A percentile compares a stretch with the other conserved stretches of the same genome.
These are phyloP conservation scores for Anoncus sp. DNA, from an alignment of 2,888 invertebrate genomes.

Conservation along the genomic window DNA sequence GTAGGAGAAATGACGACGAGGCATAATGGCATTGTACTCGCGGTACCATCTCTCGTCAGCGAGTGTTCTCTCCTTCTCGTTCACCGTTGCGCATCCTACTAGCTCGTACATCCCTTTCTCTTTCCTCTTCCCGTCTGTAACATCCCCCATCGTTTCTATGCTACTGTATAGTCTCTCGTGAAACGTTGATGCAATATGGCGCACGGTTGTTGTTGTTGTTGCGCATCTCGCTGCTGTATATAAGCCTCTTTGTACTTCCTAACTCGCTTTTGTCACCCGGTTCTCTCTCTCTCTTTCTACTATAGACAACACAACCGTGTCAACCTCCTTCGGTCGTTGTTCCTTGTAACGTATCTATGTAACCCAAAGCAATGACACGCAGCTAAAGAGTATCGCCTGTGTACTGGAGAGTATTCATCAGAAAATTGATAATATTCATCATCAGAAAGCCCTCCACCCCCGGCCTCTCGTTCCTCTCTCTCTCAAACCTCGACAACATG, in stretches of 20 bases:
- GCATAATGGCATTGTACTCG: slow-evolving; percentile 68
- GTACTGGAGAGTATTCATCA: slow-evolving; percentile 40
- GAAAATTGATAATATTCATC: slow-evolving; percentile 61
- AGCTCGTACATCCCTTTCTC: slow-evolving; percentile 21
- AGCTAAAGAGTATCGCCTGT: slow-evolving; percentile 24
- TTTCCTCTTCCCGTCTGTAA: slow-evolving; percentile 40
- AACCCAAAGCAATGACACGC: slow-evolving; percentile 52
- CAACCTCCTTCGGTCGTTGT: slow-evolving; percentile 42
- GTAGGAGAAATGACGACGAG: slow-evolving; percentile 42
- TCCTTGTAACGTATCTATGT: slow-evolving; percentile 26
- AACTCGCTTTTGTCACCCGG: slow-evolving; percentile 43
- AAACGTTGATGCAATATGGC: slow-evolving; percentile 25
- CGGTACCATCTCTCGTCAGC: slow-evolving; percentile 66
- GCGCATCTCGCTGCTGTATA: slow-evolving; percentile 49
- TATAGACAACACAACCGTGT: slow-evolving; percentile 46
- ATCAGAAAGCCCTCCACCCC: slow-evolving; percentile 37
- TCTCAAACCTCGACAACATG: slow-evolving; percentile 3
- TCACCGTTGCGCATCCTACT: not conserved
- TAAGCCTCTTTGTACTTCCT: slow-evolving; percentile 51
- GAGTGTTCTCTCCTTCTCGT: slow-evolving; percentile 60
- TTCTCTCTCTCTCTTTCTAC: slow-evolving; percentile 15
- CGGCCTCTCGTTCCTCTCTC: not conserved
- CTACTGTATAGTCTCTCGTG: slow-evolving; percentile 34
- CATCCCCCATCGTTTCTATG: slow-evolving; percentile 50
- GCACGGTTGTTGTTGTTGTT: slow-evolving; percentile 53